Conservation (phyloP, 1,140 invertebrate species). For the Panagrolaimus sp. region DNA sequence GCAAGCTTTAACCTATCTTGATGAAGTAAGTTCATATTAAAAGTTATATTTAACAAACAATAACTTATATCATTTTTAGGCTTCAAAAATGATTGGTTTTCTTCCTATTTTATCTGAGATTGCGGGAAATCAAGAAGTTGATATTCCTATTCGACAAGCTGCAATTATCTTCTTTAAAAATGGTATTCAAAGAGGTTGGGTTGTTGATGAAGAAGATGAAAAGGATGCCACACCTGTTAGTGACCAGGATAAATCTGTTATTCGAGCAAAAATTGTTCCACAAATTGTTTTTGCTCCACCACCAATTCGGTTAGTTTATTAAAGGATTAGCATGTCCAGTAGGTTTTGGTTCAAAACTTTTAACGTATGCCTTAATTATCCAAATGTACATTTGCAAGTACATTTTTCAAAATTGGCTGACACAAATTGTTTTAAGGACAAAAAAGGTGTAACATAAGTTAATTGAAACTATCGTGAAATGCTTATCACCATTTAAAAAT, state of each 20-base stretch:
- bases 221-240: slow-evolving; percentile 66
- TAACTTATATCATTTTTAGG: slow-evolving; percentile 63
- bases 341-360: no score
- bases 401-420: no score
- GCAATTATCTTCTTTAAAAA: slow-evolving; percentile 95
- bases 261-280: slow-evolving; percentile 86
- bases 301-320: slow-evolving; percentile 69
- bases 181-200: slow-evolving; percentile 80
- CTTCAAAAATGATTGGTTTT: slow-evolving; percentile 92
- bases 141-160: slow-evolving; percentile 87
- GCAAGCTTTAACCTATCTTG: slow-evolving; percentile 23
- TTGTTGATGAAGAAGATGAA: slow-evolving; percentile 73
- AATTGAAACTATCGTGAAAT: no score
- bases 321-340: not conserved
- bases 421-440: no score
- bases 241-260: slow-evolving; percentile 88
- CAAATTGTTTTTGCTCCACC: slow-evolving; percentile 86
- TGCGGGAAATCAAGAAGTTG: slow-evolving; percentile 78
- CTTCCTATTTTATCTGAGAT: slow-evolving; percentile 84
- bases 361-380: no score
- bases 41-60: not conserved
- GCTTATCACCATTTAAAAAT: no score
- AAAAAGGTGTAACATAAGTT: no score
- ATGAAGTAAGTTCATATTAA: slow-evolving; percentile 9
- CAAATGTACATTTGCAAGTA: no score